Evolutionary conservation across 2,113 vertebrate species (phyloP), one percentile per base, ranked within the genome.

Genomic region (Apteryx owenii): DNA sequence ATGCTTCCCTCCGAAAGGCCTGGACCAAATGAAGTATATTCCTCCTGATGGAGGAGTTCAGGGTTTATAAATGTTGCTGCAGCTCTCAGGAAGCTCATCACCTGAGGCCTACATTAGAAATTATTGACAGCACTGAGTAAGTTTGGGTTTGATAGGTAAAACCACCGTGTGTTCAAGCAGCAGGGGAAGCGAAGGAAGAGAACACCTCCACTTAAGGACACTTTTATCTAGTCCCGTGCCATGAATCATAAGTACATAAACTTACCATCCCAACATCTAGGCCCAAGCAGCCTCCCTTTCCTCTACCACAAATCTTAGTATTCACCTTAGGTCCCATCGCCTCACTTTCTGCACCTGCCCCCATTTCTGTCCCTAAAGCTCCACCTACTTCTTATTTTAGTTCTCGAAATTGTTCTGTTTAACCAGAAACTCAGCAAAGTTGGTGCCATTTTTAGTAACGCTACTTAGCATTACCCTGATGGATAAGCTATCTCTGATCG

Each of bases 291-390:
- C 20, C 60, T 96, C 29, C 13, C 53, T 2, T 62, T 40, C 36
- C 53, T 51, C 26, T 40, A 65, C 5, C 19, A 51, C 68, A 86
- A 65, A 18, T 7, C n/a, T 19, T 3, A 21, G 25, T 0, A 6
- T 3, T 21, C 0, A 0, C 18, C 38, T 73, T 44, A 21, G 42
- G 38, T 86, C 82, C 77, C 0, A 0, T 31, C 38, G 44, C 15
- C 36, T 94, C n/a, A 28, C 68, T 62, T 21, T n/a, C 21, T 6
- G n/a, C 33, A 23, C 10, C 28, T 11, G 36, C 84, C 23, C 26
- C 16, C 44, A 83, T 12, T 60, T 79, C 79, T 15, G 25, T 44
- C 21, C 36, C 38, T 3, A 1, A 36, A 70, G 26, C 53, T 85
- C 16, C 38, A 23, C 4, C 0, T 1, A 33, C 48, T 56, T 29